phyloP scores from a whole-genome alignment of 2,797 vertebrate genomes.

The Alauda arvensis region DNA sequence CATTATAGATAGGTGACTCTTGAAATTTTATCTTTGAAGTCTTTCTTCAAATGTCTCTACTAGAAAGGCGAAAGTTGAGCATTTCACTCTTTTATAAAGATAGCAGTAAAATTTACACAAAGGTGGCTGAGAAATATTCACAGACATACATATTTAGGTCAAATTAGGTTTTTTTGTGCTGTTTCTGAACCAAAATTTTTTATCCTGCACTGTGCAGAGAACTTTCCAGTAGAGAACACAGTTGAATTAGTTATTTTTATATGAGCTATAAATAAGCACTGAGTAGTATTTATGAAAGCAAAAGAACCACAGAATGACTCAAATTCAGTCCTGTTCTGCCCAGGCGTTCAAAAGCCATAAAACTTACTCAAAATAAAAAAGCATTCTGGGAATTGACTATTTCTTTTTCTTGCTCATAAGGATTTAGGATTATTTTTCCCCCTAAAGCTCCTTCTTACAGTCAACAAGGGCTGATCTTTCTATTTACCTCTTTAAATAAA shows the following conservation, averaged over 20 bases:
- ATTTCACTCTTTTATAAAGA: neutral
- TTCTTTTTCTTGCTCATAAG: neutral
- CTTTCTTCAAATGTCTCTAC: neutral
- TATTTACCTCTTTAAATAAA: neutral
- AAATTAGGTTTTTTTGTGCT: neutral
- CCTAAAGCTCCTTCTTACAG: neutral
- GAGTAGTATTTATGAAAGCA: neutral
- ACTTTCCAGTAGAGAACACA: neutral
- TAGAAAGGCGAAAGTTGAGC: neutral
- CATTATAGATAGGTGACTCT: neutral
- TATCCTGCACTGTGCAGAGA: rapidly evolving
- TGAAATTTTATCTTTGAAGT: neutral
- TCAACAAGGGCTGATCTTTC: neutral
- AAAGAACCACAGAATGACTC: neutral
- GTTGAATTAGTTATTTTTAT: neutral
- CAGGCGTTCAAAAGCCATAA: neutral
- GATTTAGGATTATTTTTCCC: neutral
- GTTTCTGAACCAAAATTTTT: neutral
- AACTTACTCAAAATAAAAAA: neutral
- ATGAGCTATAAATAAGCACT: neutral
- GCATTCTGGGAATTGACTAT: neutral
- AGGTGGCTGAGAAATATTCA: neutral
- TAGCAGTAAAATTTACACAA: neutral
- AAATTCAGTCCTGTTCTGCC: neutral
- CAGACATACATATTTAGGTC: neutral